These are phyloP conservation scores for Corythucha ciliata DNA, from an alignment of 2,888 invertebrate genomes.

Conservation along the genomic window DNA sequence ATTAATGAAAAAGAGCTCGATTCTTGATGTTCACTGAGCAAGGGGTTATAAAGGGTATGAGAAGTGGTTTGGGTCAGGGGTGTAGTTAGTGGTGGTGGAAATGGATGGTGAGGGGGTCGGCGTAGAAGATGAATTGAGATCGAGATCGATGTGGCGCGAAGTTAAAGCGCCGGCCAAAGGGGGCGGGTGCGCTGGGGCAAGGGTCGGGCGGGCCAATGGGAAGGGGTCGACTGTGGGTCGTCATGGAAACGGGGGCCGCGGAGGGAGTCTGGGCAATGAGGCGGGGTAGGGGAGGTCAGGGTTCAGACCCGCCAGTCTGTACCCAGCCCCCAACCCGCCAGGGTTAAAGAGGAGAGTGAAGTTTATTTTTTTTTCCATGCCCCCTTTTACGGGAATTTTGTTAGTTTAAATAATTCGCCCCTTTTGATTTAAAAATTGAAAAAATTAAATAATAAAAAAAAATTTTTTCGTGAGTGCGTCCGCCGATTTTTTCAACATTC, in stretches of 20 bases:
- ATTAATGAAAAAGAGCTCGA: no score
- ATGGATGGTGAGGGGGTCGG: no score
- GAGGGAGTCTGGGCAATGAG: conserved; percentile 22
- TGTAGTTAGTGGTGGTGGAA: no score
- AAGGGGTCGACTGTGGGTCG: conserved; percentile 27
- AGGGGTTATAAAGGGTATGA: no score
- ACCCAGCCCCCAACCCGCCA: conserved; percentile 23
- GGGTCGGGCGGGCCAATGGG: conserved; percentile 32
- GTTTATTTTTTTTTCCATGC: conserved; percentile 14
- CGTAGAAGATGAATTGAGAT: conserved; percentile 23
- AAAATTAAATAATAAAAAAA: no score
- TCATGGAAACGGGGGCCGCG: conserved; percentile 24
- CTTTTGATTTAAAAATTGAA: no score
- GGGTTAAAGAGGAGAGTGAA: no score
- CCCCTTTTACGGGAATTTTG: not conserved
- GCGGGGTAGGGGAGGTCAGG: conserved; percentile 28
- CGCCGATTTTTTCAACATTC: conserved; percentile 33
- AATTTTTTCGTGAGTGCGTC: not conserved
- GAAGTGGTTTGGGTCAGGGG: no score
- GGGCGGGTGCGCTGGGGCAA: conserved; percentile 29
- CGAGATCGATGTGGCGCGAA: conserved; percentile 23
- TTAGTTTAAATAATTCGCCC: not conserved
- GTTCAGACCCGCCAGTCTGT: conserved; percentile 24
- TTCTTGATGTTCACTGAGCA: no score
- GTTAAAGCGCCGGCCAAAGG: conserved; percentile 26